Evolutionary conservation across 2,113 vertebrate species (phyloP).

Genomic region (Hemiprocne comata): DNA sequence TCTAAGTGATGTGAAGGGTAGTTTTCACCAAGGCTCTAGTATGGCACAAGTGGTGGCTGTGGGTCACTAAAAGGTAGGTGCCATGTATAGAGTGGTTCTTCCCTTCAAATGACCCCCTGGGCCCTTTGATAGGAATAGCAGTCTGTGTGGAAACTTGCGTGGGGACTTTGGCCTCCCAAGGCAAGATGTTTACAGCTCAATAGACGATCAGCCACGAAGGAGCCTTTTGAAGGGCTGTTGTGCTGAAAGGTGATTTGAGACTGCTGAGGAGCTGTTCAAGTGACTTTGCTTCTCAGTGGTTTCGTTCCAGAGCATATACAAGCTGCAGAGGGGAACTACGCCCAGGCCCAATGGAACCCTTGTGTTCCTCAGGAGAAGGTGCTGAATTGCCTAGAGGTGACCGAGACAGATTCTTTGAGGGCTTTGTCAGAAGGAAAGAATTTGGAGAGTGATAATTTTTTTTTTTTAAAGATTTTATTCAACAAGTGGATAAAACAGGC

Average conservation of each 20-base stretch:
- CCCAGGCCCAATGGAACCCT: neutral
- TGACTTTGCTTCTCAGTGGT: neutral
- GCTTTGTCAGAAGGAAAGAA: neutral
- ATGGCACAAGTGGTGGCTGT: neutral
- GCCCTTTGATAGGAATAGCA: neutral
- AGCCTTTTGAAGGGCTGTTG: neutral
- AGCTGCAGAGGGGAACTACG: neutral
- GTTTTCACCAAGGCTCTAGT: neutral
- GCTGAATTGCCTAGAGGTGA: neutral
- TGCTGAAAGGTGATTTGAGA: neutral
- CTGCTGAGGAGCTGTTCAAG: neutral
- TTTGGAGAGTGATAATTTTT: neutral
- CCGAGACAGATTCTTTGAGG: neutral
- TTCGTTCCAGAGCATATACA: neutral
- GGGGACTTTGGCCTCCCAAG: neutral
- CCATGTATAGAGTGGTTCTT: neutral
- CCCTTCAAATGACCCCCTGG: neutral
- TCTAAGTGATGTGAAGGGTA: neutral
- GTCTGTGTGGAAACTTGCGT: neutral
- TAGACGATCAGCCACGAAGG: neutral
- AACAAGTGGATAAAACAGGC: neutral
- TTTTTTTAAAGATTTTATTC: neutral
- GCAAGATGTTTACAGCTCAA: neutral
- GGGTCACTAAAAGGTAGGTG: neutral
- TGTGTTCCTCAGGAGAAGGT: neutral